Conservation (phyloP, 2,888 invertebrate species). For the Acanthosepion esculentum region DNA sequence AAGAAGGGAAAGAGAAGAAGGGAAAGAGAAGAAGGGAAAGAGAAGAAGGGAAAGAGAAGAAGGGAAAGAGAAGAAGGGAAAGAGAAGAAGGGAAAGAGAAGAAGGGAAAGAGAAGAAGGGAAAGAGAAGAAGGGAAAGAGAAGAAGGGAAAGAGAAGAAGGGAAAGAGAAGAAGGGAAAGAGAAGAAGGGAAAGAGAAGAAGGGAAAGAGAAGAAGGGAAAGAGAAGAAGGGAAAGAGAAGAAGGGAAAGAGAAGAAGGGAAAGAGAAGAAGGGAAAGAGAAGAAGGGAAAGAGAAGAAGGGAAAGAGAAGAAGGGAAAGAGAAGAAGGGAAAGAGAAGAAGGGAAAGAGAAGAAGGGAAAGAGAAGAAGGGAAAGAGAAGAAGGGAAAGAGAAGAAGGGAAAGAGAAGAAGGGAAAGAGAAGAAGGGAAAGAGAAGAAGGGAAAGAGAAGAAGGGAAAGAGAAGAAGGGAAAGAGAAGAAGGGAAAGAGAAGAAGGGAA, state of each 20-base stretch:
- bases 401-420: not conserved
- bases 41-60: not conserved
- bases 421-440: not conserved
- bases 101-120: not conserved
- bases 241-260: fast-evolving
- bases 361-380: not conserved
- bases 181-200: not conserved
- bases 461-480: not conserved
- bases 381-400: too few relatives aligned
- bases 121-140: not conserved
- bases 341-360: not conserved
- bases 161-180: too few relatives aligned
- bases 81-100: too few relatives aligned
- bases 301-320: not conserved
- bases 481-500: not conserved
- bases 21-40: not conserved
- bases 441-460: too few relatives aligned
- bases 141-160: not conserved
- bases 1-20: too few relatives aligned
- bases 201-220: not conserved
- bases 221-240: too few relatives aligned
- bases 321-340: too few relatives aligned
- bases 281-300: too few relatives aligned
- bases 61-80: not conserved
- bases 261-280: not conserved